phyloP scores from a whole-genome alignment of 2,888 invertebrate genomes.

The Proisotoma minuta region DNA sequence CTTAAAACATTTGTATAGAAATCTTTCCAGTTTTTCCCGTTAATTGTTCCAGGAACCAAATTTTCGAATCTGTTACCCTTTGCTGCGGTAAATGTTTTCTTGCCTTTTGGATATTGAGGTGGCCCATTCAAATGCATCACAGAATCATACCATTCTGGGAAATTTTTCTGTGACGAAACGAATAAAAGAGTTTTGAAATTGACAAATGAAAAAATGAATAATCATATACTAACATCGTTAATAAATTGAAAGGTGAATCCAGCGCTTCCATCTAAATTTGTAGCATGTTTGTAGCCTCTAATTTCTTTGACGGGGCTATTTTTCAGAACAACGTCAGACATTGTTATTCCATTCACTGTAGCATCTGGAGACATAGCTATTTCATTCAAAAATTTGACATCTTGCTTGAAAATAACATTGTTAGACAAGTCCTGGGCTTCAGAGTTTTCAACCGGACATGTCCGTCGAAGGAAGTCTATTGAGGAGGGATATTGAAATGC shows the following conservation, averaged over 20 bases:
- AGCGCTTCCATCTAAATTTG: conserved; percentile 6
- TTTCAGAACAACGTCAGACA: conserved; percentile 31
- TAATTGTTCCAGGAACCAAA: conserved; percentile 2
- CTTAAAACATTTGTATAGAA: conserved; percentile 28
- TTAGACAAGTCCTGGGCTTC: conserved; percentile 17
- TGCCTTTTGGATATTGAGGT: not conserved
- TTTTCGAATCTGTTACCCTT: not conserved
- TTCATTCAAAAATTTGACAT: conserved; percentile 11
- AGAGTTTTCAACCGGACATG: too few species aligned
- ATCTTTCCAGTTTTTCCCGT: conserved; percentile 29
- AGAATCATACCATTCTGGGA: conserved; percentile 30
- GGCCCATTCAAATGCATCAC: conserved; percentile 10
- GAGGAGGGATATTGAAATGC: too few species aligned
- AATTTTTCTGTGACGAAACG: conserved; percentile 22
- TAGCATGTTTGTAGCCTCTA: conserved; percentile 30
- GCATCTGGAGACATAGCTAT: conserved; percentile 8
- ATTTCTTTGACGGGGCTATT: conserved; percentile 16
- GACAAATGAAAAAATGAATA: not conserved
- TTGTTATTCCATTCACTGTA: conserved; percentile 28
- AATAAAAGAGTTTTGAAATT: too few species aligned
- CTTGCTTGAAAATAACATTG: conserved; percentile 16
- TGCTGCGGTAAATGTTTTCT: not conserved
- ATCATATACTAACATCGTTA: conserved; percentile 9
- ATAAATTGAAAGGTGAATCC: conserved; percentile 12
- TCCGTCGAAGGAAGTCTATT: conserved; percentile 32